Conservation (phyloP, 1,140 invertebrate genomes). For the Cherax quadricarinatus region DNA sequence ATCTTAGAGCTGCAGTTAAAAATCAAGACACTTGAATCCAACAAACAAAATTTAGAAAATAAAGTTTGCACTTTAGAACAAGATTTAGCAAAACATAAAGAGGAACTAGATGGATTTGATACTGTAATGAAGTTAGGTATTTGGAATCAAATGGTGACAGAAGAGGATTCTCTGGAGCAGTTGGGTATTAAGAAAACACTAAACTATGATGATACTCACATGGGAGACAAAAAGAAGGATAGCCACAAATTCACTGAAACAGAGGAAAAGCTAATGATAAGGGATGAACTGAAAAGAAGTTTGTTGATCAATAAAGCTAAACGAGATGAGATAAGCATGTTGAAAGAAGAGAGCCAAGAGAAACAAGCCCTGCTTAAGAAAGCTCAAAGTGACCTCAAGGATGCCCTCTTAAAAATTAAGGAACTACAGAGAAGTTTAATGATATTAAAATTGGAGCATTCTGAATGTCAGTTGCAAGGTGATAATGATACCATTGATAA, state of each 20-base stretch:
- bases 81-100: slow-evolving; percentile 53
- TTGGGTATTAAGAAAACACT: slow-evolving; percentile 56
- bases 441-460: slow-evolving; percentile 43
- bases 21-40: slow-evolving; percentile 45
- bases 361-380: slow-evolving; percentile 40
- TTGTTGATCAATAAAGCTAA: slow-evolving; percentile 65
- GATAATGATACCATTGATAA: not conserved
- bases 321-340: slow-evolving; percentile 40
- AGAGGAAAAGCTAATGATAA: slow-evolving; percentile 30
- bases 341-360: slow-evolving; percentile 41
- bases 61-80: slow-evolving; percentile 28
- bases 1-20: slow-evolving; percentile 51
- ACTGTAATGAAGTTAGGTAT: slow-evolving; percentile 58
- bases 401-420: slow-evolving; percentile 48
- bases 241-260: slow-evolving; percentile 22
- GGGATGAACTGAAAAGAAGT: slow-evolving; percentile 66
- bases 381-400: slow-evolving; percentile 39
- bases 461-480: slow-evolving; percentile 38
- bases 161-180: slow-evolving; percentile 59
- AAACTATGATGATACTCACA: slow-evolving; percentile 51
- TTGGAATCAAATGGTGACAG: slow-evolving; percentile 37
- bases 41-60: slow-evolving; percentile 43
- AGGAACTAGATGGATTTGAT: slow-evolving; percentile 64
- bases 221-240: not conserved
- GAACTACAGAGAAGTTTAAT: slow-evolving; percentile 32